Conservation (phyloP, 2,888 invertebrate genomes). For the Frankliniella intonsa region DNA sequence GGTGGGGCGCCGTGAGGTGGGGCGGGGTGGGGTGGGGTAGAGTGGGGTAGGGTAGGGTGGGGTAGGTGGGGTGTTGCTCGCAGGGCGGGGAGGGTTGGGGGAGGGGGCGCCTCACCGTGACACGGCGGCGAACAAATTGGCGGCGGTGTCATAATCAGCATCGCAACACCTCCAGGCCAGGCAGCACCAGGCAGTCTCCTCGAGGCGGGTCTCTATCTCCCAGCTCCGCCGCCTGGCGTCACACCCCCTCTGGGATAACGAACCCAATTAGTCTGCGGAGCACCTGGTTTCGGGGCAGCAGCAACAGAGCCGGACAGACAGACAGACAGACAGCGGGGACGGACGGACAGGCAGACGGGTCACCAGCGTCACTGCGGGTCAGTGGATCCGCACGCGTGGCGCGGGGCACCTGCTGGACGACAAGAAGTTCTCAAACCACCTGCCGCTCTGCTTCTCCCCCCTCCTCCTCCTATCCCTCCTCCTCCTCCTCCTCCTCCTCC, state of each 20-base stretch:
- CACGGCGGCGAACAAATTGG: background rate
- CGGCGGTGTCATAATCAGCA: background rate
- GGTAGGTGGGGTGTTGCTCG: background rate
- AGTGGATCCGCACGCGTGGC: too few relatives aligned
- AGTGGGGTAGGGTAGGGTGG: background rate
- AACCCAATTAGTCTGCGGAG: slow-evolving; percentile 19
- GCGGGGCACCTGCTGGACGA: too few relatives aligned
- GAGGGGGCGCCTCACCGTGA: background rate
- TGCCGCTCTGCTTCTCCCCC: too few relatives aligned
- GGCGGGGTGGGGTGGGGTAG: background rate
- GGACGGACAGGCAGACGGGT: too few relatives aligned
- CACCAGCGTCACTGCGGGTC: too few relatives aligned
- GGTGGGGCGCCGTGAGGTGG: too few relatives aligned
- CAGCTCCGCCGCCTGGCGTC: background rate
- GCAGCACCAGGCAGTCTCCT: background rate
- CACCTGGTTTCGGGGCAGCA: background rate
- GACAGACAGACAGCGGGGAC: too few relatives aligned
- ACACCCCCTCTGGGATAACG: background rate
- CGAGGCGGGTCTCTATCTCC: background rate
- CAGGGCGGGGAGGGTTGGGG: background rate
- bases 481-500: too few relatives aligned
- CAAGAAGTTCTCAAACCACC: too few relatives aligned
- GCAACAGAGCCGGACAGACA: too few relatives aligned
- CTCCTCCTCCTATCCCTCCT: too few relatives aligned
- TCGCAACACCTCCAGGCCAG: background rate